Evolutionary conservation across 2,888 invertebrate genomes (phyloP), one percentile per base, ranked within the genome.

Genomic region (Drosophila helvetica): DNA sequence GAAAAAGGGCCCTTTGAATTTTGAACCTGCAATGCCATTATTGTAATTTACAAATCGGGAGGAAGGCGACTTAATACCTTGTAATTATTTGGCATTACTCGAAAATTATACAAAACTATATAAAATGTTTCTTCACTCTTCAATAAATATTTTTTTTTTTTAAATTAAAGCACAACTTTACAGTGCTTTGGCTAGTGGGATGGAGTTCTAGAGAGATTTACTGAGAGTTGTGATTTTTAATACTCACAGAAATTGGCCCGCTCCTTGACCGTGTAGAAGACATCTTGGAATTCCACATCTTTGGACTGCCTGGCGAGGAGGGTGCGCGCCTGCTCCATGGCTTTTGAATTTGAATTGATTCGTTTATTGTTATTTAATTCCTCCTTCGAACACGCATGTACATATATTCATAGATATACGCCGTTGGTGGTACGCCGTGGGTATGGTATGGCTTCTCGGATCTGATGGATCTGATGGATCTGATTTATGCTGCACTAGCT

Each of bases 251-350:
- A 89, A 73, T 85, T 89, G 53, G 86, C 89, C 50, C 86, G 90
- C 67, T 89, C 79, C 65, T 88, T 88, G 4, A 92, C 89, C n/a
- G 89, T 89, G 51, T 91, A 92, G 74, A 81, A 89, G 55, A 92
- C 87, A 80, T 92, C 92, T 87, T 92, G 92, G 72, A 92, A 92
- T 69, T 92, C 92, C 56, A 92, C 91, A 87, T 92, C 91, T 82
- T 90, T 91, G 19, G 89, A 81, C 52, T 82, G 79, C 58, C 89
- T 90, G 62, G 80, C 66, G 7, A 71, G 65, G 18, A 77, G 72
- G 59, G 68, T 88, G 71, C 80, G 84, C 55, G 78, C 69, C 68
- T 73, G 69, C 3, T 83, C 88, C 80, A 83, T 83, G 33, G 25
- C 10, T 27, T 27, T 8, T 8, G 42, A 45, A 17, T 27, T 46